Conservation (phyloP, 2,797 vertebrate genomes). For the Uromys caudimaculatus region DNA sequence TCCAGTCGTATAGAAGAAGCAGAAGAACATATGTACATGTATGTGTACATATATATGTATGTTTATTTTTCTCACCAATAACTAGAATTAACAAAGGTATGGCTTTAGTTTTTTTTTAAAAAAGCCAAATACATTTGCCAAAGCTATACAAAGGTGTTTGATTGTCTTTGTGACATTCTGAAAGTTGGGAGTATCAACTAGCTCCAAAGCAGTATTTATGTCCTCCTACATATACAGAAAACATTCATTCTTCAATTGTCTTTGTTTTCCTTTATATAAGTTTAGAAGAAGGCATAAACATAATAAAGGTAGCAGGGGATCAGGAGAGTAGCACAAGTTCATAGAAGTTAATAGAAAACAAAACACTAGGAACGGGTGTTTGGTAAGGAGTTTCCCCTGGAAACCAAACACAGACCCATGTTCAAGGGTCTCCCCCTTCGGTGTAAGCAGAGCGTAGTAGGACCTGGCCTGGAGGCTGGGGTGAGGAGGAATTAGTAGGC, state of each 20-base stretch:
- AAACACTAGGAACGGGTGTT: background rate
- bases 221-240: constrained; percentile 15
- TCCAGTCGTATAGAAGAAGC: too few relatives aligned
- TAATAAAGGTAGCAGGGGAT: background rate
- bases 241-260: background rate
- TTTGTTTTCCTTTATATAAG: background rate
- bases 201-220: background rate
- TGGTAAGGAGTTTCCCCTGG: background rate
- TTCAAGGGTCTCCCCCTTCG: background rate
- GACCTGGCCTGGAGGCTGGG: background rate
- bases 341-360: background rate
- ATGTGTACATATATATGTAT: background rate
- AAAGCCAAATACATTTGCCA: background rate
- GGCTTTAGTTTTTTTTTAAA: background rate
- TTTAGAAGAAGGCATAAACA: background rate
- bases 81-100: background rate
- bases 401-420: background rate
- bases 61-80: background rate
- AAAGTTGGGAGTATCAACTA: constrained; percentile 26
- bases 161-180: constrained; percentile 13
- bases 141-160: background rate
- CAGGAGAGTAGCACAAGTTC: background rate
- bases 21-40: background rate
- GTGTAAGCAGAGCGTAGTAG: background rate
- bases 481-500: background rate